These are phyloP conservation scores for Chrosomus eos DNA, from an alignment of 2,797 vertebrate genomes.

Conservation along the genomic window DNA sequence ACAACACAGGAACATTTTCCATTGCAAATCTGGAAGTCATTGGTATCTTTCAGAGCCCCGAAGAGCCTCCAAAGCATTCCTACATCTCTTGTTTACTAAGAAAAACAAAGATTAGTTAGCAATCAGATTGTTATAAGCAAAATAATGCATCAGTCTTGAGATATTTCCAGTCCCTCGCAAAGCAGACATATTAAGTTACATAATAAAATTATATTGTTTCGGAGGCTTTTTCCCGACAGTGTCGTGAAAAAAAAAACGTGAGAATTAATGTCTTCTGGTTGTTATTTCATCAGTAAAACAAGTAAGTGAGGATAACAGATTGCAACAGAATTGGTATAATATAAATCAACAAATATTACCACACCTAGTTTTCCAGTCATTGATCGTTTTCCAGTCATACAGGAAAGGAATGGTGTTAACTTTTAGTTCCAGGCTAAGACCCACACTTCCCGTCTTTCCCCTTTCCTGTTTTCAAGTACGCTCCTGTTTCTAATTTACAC, in stretches of 20 bases:
- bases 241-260: neutral
- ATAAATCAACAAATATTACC: neutral
- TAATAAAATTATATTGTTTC: constrained; percentile 35
- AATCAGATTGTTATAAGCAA: constrained; percentile 44
- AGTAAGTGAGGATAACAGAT: neutral
- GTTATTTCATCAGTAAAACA: neutral
- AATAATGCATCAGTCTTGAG: constrained; percentile 31
- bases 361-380: constrained; percentile 25
- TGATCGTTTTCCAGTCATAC: constrained; percentile 37
- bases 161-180: constrained; percentile 34
- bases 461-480: constrained; percentile 36
- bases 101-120: constrained; percentile 50
- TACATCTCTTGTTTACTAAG: constrained; percentile 37
- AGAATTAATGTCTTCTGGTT: neutral
- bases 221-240: constrained; percentile 2
- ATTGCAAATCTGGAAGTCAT: constrained; percentile 51
- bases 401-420: constrained; percentile 26
- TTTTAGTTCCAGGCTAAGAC: constrained; percentile 17
- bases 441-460: constrained; percentile 7
- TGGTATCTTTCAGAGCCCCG: constrained; percentile 9
- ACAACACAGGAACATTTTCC: constrained; percentile 27
- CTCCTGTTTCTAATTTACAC: constrained; percentile 43
- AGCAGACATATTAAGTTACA: constrained; percentile 35
- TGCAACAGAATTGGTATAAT: neutral
- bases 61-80: constrained; percentile 18